Conservation (phyloP, 2,888 invertebrate species). For the Drosophila nigricruria region DNA sequence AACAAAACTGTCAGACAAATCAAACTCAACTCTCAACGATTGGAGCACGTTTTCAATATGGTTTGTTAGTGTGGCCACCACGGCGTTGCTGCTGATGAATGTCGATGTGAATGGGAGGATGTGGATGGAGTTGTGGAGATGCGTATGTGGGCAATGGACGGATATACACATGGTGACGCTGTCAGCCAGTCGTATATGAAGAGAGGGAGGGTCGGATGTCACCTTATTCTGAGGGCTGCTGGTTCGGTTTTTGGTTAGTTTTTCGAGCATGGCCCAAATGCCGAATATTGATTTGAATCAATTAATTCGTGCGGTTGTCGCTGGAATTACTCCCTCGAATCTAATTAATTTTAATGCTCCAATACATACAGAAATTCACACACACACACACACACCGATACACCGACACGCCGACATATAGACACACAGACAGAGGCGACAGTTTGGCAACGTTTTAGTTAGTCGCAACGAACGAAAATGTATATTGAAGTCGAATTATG, state of each 20-base stretch:
- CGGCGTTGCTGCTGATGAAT: constrained; percentile 22
- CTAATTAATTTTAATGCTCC: constrained; percentile 86
- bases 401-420: no score
- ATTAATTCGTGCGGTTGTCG: constrained; percentile 85
- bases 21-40: constrained; percentile 70
- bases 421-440: constrained; percentile 48
- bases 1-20: constrained; percentile 72
- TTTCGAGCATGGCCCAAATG: constrained; percentile 69
- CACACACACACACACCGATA: constrained; percentile 30
- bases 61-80: constrained; percentile 71
- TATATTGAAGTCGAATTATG: constrained; percentile 76
- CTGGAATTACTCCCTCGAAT: constrained; percentile 85
- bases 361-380: constrained; percentile 60
- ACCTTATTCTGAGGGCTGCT: constrained; percentile 54
- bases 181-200: not conserved
- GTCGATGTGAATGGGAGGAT: constrained; percentile 7
- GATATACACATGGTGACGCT: constrained; percentile 1
- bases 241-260: constrained; percentile 55
- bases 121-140: not conserved
- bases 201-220: constrained; percentile 35
- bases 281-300: constrained; percentile 86
- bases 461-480: constrained; percentile 65
- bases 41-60: constrained; percentile 78
- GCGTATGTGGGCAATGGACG: constrained; percentile 6
- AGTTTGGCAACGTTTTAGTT: constrained; percentile 75